Percentiles rank a stretch among this genome's conserved stretches.
These are phyloP conservation scores for Podarcis muralis DNA, from an alignment of 2,113 vertebrate species.

Conservation along the genomic window DNA sequence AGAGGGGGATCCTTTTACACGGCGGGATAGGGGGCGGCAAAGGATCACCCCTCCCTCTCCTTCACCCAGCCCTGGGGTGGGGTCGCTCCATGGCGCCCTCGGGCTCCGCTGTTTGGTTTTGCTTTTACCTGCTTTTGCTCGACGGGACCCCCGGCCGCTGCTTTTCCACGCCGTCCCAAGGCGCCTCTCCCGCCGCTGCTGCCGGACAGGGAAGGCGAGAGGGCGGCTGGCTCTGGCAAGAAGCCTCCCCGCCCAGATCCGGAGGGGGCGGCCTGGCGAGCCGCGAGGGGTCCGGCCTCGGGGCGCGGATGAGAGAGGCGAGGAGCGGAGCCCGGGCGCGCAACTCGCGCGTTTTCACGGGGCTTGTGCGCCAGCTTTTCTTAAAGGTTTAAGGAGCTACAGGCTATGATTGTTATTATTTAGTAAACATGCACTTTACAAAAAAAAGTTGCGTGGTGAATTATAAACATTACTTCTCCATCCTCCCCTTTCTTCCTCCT, in stretches of 20 bases:
- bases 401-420: too few species aligned
- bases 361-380: background rate
- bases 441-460: too few species aligned
- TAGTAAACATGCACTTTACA: too few species aligned
- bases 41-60: constrained; percentile 3
- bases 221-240: constrained; percentile 31
- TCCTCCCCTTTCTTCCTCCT: too few species aligned
- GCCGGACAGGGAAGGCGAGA: background rate
- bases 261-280: background rate
- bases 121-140: background rate
- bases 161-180: background rate
- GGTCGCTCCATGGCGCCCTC: background rate
- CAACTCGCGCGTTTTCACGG: background rate
- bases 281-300: background rate
- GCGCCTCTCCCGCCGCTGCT: background rate
- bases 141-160: too few species aligned
- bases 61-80: constrained; percentile 22
- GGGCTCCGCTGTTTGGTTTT: background rate
- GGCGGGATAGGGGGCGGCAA: background rate
- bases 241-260: constrained; percentile 54
- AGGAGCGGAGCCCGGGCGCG: background rate
- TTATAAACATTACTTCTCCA: too few species aligned
- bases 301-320: background rate
- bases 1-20: background rate
- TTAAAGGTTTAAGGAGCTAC: too few species aligned